Conservation (phyloP, 2,797 vertebrate genomes). For the Danio albolineatus region DNA sequence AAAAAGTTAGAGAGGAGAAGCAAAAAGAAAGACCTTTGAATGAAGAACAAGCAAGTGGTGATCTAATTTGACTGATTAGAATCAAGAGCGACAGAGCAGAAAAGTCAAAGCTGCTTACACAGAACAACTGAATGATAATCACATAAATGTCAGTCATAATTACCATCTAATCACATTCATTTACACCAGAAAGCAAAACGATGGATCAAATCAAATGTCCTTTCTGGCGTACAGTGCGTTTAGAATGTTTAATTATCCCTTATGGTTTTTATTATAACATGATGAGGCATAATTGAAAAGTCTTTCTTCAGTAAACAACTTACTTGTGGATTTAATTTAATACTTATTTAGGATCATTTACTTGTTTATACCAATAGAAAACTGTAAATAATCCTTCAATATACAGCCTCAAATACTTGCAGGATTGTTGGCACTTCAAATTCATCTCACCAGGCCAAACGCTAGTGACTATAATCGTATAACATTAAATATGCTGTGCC, state of each 20-base stretch:
- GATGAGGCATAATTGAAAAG: neutral
- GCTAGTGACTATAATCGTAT: neutral
- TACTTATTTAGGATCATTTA: neutral
- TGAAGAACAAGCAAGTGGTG: slow-evolving; percentile 17
- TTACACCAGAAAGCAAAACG: slow-evolving; percentile 5
- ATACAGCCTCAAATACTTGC: neutral
- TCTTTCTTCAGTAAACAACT: neutral
- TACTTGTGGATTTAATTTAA: neutral
- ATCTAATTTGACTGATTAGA: slow-evolving; percentile 24
- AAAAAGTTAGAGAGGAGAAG: slow-evolving; percentile 39
- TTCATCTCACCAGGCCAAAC: neutral
- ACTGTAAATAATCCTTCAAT: slow-evolving; percentile 6
- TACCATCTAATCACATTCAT: neutral
- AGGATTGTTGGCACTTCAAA: neutral
- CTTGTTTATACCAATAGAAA: neutral
- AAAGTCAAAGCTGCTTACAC: slow-evolving; percentile 24
- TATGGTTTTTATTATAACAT: neutral
- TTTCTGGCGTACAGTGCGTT: neutral
- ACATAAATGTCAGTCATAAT: slow-evolving; percentile 39
- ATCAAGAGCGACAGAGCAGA: slow-evolving; percentile 15
- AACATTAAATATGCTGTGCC: neutral
- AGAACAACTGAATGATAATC: slow-evolving; percentile 29
- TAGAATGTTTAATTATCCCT: neutral
- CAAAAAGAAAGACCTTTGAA: slow-evolving; percentile 29
- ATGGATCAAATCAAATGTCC: neutral